phyloP scores from a whole-genome alignment of 1,140 invertebrate species.

The Bombyx mandarina region DNA sequence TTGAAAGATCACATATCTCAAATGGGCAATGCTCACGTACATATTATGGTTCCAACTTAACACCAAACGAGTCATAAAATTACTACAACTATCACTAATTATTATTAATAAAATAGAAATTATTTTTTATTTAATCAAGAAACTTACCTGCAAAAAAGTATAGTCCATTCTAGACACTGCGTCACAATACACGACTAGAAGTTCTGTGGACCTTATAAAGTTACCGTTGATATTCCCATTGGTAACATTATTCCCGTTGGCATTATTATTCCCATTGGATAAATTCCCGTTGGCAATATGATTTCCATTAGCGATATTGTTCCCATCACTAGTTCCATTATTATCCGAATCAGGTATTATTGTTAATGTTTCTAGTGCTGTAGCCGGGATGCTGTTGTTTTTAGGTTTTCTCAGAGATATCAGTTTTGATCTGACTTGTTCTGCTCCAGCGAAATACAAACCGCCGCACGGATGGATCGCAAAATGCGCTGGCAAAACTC shows the following conservation, averaged over 20 bases:
- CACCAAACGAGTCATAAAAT: too few relatives aligned
- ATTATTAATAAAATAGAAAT: too few relatives aligned
- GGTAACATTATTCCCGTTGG: not conserved
- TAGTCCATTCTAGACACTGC: slow-evolving; percentile 45
- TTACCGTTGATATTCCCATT: slow-evolving; percentile 5
- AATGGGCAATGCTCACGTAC: too few relatives aligned
- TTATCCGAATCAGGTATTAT: slow-evolving; percentile 21
- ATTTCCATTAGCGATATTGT: too few relatives aligned
- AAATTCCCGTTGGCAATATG: not conserved
- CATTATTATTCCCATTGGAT: slow-evolving; percentile 1
- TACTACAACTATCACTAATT: too few relatives aligned
- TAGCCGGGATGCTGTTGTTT: slow-evolving; percentile 7
- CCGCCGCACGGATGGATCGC: slow-evolving; percentile 47
- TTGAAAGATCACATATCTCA: too few relatives aligned
- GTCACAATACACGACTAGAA: slow-evolving; percentile 51
- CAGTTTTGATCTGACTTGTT: slow-evolving; percentile 40
- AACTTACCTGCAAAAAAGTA: slow-evolving; percentile 49
- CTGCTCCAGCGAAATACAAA: slow-evolving; percentile 52
- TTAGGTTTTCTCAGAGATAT: slow-evolving; percentile 25
- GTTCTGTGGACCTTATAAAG: slow-evolving; percentile 14
- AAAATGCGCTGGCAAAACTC: slow-evolving; percentile 37
- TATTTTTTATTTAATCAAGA: too few relatives aligned
- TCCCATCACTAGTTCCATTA: not conserved
- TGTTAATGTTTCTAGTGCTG: slow-evolving; percentile 25
- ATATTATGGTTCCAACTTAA: too few relatives aligned